Evolutionary conservation across 2,888 invertebrate genomes (phyloP).

Genomic region (Biston stratarius): DNA sequence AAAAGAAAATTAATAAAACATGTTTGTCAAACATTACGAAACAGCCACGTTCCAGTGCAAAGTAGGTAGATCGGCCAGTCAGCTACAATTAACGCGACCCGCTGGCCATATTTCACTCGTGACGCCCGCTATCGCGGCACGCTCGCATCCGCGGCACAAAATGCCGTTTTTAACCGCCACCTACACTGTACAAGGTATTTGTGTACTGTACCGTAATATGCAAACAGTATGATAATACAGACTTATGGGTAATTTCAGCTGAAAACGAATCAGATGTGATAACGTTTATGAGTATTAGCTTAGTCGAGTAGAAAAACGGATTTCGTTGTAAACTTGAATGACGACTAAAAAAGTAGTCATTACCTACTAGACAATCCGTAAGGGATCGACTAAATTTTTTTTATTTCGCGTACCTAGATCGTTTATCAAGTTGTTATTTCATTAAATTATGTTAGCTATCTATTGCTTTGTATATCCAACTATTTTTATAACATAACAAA

Average conservation of each 20-base stretch:
- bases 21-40: conserved; percentile 16
- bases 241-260: no score
- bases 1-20: conserved; percentile 26
- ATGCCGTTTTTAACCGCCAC: conserved; percentile 66
- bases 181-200: conserved; percentile 43
- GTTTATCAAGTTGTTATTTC: no score
- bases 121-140: conserved; percentile 63
- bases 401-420: no score
- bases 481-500: conserved; percentile 81
- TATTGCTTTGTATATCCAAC: conserved; percentile 43
- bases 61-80: conserved; percentile 57
- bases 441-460: no score
- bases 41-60: conserved; percentile 31
- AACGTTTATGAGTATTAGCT: no score
- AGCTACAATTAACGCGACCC: conserved; percentile 71
- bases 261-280: no score
- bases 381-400: no score
- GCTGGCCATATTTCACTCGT: conserved; percentile 69
- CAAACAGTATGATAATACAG: conserved; percentile 12
- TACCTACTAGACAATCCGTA: no score
- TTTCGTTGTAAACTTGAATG: no score
- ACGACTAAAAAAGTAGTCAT: no score
- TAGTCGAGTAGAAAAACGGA: no score
- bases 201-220: conserved; percentile 18
- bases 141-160: conserved; percentile 58